Evolutionary conservation across 2,888 invertebrate genomes (phyloP).

Genomic region (Tetragnatha montana): DNA sequence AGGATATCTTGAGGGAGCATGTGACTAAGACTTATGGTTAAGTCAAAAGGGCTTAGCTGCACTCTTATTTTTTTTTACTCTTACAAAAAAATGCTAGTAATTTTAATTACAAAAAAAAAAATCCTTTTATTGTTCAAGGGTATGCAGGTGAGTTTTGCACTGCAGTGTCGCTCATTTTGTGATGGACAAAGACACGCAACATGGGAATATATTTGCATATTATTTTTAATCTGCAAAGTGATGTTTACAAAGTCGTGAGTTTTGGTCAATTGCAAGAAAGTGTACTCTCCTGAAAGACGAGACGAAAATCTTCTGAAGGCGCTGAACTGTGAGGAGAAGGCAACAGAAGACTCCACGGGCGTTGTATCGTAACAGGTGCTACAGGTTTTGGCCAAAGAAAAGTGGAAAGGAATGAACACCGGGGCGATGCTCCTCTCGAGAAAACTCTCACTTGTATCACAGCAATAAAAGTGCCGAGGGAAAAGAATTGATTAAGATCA

Average conservation of each 20-base stretch:
- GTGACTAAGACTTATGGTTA: too few relatives aligned
- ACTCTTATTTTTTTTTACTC: too few relatives aligned
- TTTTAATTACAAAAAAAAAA: too few relatives aligned
- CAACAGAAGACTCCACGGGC: constrained; percentile 27
- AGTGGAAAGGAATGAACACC: constrained; percentile 65
- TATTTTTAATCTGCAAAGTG: constrained; percentile 71
- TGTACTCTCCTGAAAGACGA: constrained; percentile 51
- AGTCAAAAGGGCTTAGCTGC: too few relatives aligned
- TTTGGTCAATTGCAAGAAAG: constrained; percentile 70
- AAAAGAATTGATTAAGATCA: constrained; percentile 54
- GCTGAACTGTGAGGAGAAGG: constrained; percentile 47
- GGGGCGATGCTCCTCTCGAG: constrained; percentile 36
- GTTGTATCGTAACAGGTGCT: constrained; percentile 53
- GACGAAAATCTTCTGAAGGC: constrained; percentile 55
- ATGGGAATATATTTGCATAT: constrained; percentile 55
- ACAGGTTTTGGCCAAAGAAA: constrained; percentile 25
- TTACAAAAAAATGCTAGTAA: too few relatives aligned
- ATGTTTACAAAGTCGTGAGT: constrained; percentile 70
- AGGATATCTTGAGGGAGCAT: too few relatives aligned
- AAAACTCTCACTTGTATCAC: constrained; percentile 55
- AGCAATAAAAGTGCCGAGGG: constrained; percentile 62
- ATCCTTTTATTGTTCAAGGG: too few relatives aligned
- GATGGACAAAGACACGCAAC: background rate
- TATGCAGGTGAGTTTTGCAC: too few relatives aligned
- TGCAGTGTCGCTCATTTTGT: too few relatives aligned